A percentile compares a stretch with the other conserved stretches of the same genome.
phyloP scores from a whole-genome alignment of 2,888 invertebrate genomes.

The Patella ulyssiponensis region DNA sequence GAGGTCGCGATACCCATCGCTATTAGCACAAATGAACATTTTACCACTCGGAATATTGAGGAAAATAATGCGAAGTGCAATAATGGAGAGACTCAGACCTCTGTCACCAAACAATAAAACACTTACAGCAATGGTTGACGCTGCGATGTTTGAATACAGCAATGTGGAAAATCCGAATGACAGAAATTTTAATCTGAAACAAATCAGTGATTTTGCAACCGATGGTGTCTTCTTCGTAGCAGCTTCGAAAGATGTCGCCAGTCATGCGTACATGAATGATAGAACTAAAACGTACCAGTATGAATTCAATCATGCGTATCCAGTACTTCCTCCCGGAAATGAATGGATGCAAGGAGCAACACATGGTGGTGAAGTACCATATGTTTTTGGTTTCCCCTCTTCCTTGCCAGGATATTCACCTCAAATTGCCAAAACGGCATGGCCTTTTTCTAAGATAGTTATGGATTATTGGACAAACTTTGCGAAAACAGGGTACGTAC shows the following conservation, averaged over 20 bases:
- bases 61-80: background rate
- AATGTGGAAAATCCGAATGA: slow-evolving; percentile 4
- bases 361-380: background rate
- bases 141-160: background rate
- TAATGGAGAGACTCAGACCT: background rate
- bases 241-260: background rate
- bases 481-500: background rate
- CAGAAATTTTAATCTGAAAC: background rate
- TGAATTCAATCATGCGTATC: background rate
- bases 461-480: slow-evolving; percentile 9
- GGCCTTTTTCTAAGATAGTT: background rate
- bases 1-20: background rate
- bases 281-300: background rate
- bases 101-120: background rate
- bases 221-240: background rate
- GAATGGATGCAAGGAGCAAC: background rate
- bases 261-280: background rate
- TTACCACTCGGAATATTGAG: background rate
- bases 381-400: background rate
- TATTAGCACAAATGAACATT: background rate
- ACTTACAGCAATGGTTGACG: background rate
- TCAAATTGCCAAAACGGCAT: background rate
- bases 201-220: background rate
- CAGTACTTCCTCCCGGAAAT: background rate
- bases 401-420: background rate